Evolutionary conservation across 2,888 invertebrate species (phyloP).

Genomic region (Ceraclea dissimilis): DNA sequence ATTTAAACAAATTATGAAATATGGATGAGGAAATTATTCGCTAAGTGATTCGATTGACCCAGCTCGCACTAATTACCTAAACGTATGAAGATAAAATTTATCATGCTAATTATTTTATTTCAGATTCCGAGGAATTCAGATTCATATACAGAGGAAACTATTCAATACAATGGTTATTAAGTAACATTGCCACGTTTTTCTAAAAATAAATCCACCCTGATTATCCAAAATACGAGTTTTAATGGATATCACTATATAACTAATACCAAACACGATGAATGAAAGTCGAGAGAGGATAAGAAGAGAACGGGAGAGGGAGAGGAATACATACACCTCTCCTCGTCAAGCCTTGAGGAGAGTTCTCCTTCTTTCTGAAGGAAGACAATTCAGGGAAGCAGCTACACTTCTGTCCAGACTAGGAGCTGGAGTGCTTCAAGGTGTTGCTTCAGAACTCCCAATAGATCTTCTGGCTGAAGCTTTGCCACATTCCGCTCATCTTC

Average conservation of each 20-base stretch:
- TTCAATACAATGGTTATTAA: neutral
- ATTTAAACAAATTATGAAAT: no score
- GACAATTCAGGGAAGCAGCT: conserved; percentile 86
- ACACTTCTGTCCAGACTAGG: conserved; percentile 74
- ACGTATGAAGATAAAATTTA: no score
- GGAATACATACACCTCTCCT: conserved; percentile 56
- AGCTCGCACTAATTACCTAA: no score
- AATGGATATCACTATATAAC: no score
- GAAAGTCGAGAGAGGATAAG: conserved; percentile 66
- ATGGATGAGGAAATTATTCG: no score
- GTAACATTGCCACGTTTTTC: neutral
- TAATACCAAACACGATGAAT: conserved; percentile 43
- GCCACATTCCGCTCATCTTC: conserved; percentile 77
- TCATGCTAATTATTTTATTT: no score
- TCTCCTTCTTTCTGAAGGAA: conserved; percentile 76
- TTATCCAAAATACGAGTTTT: no score
- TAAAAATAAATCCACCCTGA: neutral
- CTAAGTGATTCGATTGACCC: no score
- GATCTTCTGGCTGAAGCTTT: conserved; percentile 83
- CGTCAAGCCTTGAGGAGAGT: conserved; percentile 61
- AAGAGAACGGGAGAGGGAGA: conserved; percentile 54
- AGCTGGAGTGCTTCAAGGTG: conserved; percentile 68
- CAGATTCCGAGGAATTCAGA: no score
- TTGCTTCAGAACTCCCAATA: conserved; percentile 72
- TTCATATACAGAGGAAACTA: no score